phyloP scores from a whole-genome alignment of 2,113 vertebrate genomes.

The Calonectris borealis region DNA sequence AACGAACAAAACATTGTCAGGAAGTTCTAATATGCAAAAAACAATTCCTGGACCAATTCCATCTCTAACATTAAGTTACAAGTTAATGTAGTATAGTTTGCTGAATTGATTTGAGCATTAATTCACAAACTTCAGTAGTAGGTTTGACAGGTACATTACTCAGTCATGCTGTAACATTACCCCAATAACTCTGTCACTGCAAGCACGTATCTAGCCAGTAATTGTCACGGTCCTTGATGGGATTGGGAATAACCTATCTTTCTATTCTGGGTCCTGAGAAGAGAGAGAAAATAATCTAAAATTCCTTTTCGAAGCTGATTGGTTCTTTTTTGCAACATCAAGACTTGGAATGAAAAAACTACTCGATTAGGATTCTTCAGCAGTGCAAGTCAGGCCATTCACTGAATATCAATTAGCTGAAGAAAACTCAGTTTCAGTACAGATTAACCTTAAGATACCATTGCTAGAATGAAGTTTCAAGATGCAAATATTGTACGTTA shows the following conservation, averaged over 20 bases:
- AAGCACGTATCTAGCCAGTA: slow-evolving; percentile 25
- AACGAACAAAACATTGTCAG: neutral
- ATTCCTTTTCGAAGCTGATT: slow-evolving; percentile 31
- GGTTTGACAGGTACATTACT: slow-evolving; percentile 31
- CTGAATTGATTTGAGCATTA: slow-evolving; percentile 67
- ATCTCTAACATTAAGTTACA: slow-evolving; percentile 10
- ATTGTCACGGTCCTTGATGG: slow-evolving; percentile 40
- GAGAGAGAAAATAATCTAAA: slow-evolving; percentile 6
- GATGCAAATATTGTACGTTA: neutral
- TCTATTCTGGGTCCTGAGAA: slow-evolving; percentile 12
- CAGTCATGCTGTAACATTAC: slow-evolving; percentile 17
- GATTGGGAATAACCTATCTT: neutral
- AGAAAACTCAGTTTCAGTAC: neutral
- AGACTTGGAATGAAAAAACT: neutral
- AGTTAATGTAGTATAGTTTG: slow-evolving; percentile 57
- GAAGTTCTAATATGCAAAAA: neutral
- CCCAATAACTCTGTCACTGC: slow-evolving; percentile 44
- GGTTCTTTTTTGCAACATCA: slow-evolving; percentile 27
- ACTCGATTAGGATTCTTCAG: neutral
- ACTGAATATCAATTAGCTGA: slow-evolving; percentile 34
- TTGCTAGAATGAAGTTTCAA: neutral
- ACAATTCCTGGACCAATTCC: neutral
- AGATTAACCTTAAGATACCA: neutral
- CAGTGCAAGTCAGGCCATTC: neutral
- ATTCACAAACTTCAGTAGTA: slow-evolving; percentile 60